These are phyloP conservation scores for Rhinogobius similis DNA, from an alignment of 2,113 vertebrate genomes.

Conservation along the genomic window DNA sequence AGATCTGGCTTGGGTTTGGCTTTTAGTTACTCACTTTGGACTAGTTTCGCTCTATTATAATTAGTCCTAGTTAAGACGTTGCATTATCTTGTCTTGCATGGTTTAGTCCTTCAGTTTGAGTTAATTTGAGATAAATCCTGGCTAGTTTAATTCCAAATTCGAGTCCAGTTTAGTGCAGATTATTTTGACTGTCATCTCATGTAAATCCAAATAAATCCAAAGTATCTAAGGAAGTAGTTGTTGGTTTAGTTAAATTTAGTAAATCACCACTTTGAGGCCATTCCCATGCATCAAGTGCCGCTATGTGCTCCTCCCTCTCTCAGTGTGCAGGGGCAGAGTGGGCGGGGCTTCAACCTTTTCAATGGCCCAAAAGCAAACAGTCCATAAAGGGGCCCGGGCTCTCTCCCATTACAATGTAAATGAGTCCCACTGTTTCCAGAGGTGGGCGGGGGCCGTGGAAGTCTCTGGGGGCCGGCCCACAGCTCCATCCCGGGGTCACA, in stretches of 20 bases:
- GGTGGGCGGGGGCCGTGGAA: slow-evolving; percentile 75
- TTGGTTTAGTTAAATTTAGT: background rate
- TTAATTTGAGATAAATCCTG: too few species aligned
- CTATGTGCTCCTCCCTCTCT: slow-evolving; percentile 26
- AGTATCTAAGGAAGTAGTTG: too few species aligned
- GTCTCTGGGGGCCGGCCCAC: slow-evolving; percentile 62
- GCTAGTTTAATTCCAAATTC: too few species aligned
- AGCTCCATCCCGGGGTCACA: slow-evolving; percentile 65
- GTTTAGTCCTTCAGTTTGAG: too few species aligned
- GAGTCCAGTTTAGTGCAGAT: too few species aligned
- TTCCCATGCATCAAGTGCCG: slow-evolving; percentile 59
- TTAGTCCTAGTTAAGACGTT: too few species aligned
- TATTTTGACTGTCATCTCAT: too few species aligned
- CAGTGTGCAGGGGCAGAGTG: slow-evolving; percentile 13
- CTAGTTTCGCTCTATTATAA: too few species aligned
- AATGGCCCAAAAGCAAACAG: slow-evolving; percentile 77
- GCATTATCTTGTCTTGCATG: too few species aligned
- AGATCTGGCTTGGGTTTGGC: too few species aligned
- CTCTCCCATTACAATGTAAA: slow-evolving; percentile 84
- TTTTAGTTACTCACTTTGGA: too few species aligned
- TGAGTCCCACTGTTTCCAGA: slow-evolving; percentile 77
- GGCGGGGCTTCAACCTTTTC: slow-evolving; percentile 67
- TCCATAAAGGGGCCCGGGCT: slow-evolving; percentile 76
- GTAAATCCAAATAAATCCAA: too few species aligned
- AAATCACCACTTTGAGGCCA: slow-evolving; percentile 14